Evolutionary conservation across 2,113 vertebrate genomes (phyloP).

Genomic region (Upupa epops): DNA sequence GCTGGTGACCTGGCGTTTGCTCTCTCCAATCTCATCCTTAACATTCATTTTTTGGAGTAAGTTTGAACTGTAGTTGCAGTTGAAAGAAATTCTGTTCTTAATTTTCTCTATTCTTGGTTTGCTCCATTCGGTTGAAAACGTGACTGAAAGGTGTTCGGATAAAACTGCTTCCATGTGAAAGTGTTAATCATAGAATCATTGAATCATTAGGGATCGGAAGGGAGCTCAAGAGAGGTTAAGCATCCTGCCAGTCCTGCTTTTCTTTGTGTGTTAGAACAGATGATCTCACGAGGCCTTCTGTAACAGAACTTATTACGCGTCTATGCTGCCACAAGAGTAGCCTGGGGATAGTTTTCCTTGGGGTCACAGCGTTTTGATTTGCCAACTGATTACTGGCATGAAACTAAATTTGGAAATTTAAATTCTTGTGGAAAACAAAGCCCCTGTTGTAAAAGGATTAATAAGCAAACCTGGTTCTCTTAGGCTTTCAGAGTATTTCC

Average conservation of each 20-base stretch:
- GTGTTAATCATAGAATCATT: too few species aligned
- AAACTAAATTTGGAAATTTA: not conserved
- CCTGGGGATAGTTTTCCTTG: not conserved
- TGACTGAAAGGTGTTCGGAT: accelerated
- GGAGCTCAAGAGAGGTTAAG: too few species aligned
- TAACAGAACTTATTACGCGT: not conserved
- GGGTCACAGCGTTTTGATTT: not conserved
- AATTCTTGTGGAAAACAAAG: not conserved
- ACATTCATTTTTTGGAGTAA: not conserved
- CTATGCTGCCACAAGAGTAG: not conserved
- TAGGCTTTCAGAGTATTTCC: not conserved
- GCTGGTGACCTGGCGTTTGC: not conserved
- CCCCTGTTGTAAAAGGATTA: not conserved
- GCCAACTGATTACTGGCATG: not conserved
- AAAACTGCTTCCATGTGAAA: not conserved
- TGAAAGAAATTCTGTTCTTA: too few species aligned
- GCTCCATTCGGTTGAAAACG: not conserved
- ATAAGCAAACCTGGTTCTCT: not conserved
- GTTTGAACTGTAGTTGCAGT: not conserved
- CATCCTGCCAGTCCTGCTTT: not conserved
- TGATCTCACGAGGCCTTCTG: not conserved
- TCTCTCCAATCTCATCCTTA: not conserved
- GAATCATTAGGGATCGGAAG: too few species aligned
- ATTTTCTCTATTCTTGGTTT: not conserved
- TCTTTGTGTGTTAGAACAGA: not conserved